Evolutionary conservation across 1,140 invertebrate genomes (phyloP), one percentile per base, ranked within the genome.

Genomic region (Philopotamus ludificatus): DNA sequence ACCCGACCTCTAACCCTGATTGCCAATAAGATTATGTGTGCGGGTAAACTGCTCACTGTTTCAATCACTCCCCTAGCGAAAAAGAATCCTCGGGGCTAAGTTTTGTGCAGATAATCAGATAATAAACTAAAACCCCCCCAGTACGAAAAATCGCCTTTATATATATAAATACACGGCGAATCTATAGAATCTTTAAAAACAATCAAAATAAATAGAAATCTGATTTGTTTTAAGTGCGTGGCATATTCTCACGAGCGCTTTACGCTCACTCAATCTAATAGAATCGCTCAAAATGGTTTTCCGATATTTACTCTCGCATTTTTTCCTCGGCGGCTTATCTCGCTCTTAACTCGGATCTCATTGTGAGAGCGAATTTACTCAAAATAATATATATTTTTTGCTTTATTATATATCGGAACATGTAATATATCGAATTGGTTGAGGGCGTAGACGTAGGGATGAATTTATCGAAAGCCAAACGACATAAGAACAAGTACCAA

Each of bases 201-300:
- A n/a, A n/a, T n/a, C n/a, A n/a, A n/a, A n/a, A n/a, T n/a, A n/a
- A n/a, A n/a, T n/a, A n/a, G n/a, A n/a, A n/a, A n/a, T n/a, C n/a
- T n/a, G n/a, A n/a, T n/a, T n/a, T n/a, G n/a, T n/a, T n/a, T n/a
- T n/a, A n/a, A n/a, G n/a, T n/a, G n/a, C n/a, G n/a, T n/a, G n/a
- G n/a, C n/a, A n/a, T n/a, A n/a, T n/a, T n/a, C n/a, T n/a, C n/a
- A n/a, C n/a, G n/a, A 34, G 28, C 28, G 54, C 51, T 70, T 66
- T 53, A 55, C 59, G 51, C 64, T 77, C 73, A 76, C 74, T 76
- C 72, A 78, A 76, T 77, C 74, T 78, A 79, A 79, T 78, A 78
- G 77, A 81, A 80, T 78, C 74, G 76, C 74, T 71, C 72, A 70
- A 70, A 76, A 78, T 79, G 75, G 75, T 73, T 79, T 81, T 78